These are phyloP conservation scores for Pangasianodon gigas DNA, from an alignment of 2,113 vertebrate genomes.

Conservation along the genomic window DNA sequence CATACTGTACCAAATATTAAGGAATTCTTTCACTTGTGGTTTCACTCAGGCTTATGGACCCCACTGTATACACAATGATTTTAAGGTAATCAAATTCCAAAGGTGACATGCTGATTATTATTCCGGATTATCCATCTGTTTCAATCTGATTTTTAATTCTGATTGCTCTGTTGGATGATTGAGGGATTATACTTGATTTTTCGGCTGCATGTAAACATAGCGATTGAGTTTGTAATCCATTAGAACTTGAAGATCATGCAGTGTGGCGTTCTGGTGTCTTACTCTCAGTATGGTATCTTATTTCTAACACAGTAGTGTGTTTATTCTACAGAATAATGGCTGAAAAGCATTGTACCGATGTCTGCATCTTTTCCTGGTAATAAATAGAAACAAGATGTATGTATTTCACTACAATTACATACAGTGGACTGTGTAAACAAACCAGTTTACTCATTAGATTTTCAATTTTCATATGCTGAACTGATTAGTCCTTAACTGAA, in stretches of 20 bases:
- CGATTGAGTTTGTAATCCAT: background rate
- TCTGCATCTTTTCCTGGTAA: background rate
- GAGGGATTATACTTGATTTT: background rate
- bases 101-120: background rate
- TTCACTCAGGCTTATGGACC: background rate
- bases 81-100: background rate
- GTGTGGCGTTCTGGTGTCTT: background rate
- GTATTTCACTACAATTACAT: background rate
- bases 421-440: background rate
- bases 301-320: background rate
- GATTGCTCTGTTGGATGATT: background rate
- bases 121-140: background rate
- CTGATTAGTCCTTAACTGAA: slow-evolving; percentile 5
- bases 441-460: background rate
- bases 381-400: background rate
- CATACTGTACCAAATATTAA: too few relatives aligned
- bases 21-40: background rate
- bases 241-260: background rate
- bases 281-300: background rate
- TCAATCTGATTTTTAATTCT: background rate
- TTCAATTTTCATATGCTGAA: background rate
- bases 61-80: background rate
- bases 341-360: background rate
- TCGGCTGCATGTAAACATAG: background rate
- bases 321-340: background rate